Evolutionary conservation across 1,140 invertebrate genomes (phyloP).

Genomic region (Chionoecetes opilio): DNA sequence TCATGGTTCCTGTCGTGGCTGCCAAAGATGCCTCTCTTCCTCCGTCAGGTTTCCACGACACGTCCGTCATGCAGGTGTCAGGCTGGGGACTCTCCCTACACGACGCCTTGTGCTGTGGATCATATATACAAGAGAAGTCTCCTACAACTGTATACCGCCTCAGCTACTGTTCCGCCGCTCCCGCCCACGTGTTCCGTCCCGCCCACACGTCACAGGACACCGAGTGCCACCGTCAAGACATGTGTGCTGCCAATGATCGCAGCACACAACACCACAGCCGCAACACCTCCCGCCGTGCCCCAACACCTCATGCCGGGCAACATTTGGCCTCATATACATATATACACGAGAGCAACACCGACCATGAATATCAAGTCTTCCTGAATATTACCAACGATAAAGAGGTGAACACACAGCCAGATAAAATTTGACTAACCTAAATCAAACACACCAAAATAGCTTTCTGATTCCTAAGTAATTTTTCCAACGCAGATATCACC

Average conservation of each 20-base stretch:
- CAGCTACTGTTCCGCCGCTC: not conserved
- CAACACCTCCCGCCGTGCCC: not conserved
- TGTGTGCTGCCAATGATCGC: not conserved
- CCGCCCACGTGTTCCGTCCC: not conserved
- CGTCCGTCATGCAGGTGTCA: not conserved
- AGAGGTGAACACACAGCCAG: constrained; percentile 6
- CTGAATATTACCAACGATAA: constrained; percentile 17
- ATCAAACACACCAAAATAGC: not conserved
- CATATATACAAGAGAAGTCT: not conserved
- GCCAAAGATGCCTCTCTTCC: not conserved
- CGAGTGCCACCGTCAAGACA: not conserved
- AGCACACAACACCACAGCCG: not conserved
- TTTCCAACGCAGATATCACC: not conserved
- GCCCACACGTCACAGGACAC: not conserved
- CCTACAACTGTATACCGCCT: not conserved
- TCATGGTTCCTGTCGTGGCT: too few relatives aligned
- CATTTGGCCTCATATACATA: constrained; percentile 3
- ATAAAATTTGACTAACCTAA: constrained; percentile 21
- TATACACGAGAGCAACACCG: not conserved
- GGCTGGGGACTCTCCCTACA: not conserved
- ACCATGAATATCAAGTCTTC: not conserved
- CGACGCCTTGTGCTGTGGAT: constrained; percentile 1
- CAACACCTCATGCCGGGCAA: not conserved
- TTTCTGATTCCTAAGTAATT: not conserved
- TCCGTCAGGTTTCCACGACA: not conserved